Conservation (phyloP, 2,113 vertebrate genomes). For the Potamarius usumacintae region DNA sequence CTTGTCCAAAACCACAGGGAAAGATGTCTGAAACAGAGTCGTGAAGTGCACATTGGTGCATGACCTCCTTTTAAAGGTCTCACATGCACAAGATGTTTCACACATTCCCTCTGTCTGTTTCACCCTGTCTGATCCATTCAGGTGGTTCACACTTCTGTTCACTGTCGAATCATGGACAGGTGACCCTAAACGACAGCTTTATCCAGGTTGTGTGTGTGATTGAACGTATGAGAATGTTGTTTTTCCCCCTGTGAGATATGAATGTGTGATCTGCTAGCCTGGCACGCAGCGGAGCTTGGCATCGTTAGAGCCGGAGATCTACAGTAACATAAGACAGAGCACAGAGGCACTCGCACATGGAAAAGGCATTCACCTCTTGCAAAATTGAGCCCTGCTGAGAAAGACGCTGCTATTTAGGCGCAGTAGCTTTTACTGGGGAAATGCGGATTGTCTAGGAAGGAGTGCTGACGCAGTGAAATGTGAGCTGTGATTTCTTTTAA, state of each 20-base stretch:
- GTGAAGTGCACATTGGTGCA: not conserved
- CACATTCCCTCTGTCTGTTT: not conserved
- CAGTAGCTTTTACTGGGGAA: constrained; percentile 10
- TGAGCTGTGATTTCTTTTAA: not conserved
- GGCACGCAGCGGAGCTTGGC: not conserved
- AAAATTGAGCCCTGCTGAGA: constrained; percentile 33
- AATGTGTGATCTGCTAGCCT: constrained; percentile 1
- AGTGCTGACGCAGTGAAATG: constrained; percentile 6
- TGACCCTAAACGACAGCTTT: not conserved
- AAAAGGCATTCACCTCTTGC: constrained; percentile 35
- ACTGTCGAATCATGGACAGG: no score
- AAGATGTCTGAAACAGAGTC: not conserved
- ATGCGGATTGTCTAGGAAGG: not conserved
- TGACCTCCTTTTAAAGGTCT: constrained; percentile 17
- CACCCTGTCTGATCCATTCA: not conserved
- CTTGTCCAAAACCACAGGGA: not conserved
- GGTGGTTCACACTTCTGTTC: not conserved
- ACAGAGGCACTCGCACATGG: constrained; percentile 22
- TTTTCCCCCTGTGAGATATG: not conserved
- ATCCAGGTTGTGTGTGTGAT: not conserved
- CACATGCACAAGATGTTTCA: not conserved
- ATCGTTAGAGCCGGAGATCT: constrained; percentile 18
- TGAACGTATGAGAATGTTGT: not conserved
- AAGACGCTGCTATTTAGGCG: constrained; percentile 23
- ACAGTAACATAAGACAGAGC: constrained; percentile 35